phyloP scores from a whole-genome alignment of 2,888 invertebrate species.

The Cheiracanthium punctorium region DNA sequence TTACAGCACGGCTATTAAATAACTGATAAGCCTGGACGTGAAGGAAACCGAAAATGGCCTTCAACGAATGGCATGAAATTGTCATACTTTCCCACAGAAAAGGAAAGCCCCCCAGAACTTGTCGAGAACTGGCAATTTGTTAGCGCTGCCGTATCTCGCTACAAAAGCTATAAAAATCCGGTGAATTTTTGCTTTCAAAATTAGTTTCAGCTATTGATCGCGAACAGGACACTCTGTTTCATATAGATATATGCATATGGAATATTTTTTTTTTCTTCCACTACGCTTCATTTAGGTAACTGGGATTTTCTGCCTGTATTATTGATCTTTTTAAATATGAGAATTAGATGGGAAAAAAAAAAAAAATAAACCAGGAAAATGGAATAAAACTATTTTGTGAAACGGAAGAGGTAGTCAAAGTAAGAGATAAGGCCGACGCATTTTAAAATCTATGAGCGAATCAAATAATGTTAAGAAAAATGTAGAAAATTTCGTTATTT shows the following conservation, averaged over 20 bases:
- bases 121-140: slow-evolving; percentile 34
- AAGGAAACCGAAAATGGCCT: slow-evolving; percentile 36
- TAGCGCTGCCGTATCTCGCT: not conserved
- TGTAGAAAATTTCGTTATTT: not conserved
- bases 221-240: not conserved
- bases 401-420: not conserved
- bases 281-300: too few species aligned
- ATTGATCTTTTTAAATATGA: not conserved
- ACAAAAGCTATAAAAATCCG: too few species aligned
- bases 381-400: not conserved
- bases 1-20: slow-evolving; percentile 64
- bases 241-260: too few species aligned
- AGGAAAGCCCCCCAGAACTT: slow-evolving; percentile 17
- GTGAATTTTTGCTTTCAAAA: not conserved
- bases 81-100: slow-evolving; percentile 38
- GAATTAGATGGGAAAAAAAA: not conserved
- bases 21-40: slow-evolving; percentile 61
- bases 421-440: not conserved
- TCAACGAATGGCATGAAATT: slow-evolving; percentile 35
- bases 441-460: not conserved
- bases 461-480: not conserved
- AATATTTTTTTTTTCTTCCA: too few species aligned
- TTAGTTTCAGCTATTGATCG: not conserved
- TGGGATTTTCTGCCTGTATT: not conserved
- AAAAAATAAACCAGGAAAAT: not conserved